Evolutionary conservation across 2,797 vertebrate species (phyloP), one percentile per base, ranked within the genome.

Genomic region (Scyliorhinus canicula): DNA sequence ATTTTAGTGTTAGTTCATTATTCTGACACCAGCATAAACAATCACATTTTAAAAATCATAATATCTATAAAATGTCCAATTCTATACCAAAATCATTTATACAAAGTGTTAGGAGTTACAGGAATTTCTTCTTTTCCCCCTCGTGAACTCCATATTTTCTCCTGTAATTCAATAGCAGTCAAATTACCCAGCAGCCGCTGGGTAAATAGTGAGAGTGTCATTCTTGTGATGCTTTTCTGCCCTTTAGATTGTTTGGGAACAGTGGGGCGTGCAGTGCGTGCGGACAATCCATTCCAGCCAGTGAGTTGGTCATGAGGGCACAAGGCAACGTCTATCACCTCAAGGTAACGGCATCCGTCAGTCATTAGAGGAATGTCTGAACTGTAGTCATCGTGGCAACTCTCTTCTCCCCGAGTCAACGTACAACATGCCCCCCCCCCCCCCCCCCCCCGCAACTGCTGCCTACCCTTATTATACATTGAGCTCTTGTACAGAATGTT

Each of bases 251-350:
- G 99, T 99, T 99, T 97, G 99, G 99, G 95, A 99, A 98, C 97
- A 99, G 99, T 4, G 99, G 99, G 85, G 99, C 99, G 95, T 99
- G 99, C 98, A 99, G 98, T 47, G 99, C 99, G 93, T 99, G 99
- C 94, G 99, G 99, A 97, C 99, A 99, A 98, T 99, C 99, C 93
- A 99, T 99, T 96, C 99, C 99, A 96, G 99, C 99, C 96, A 99
- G 99, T 2, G 99, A 99, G 96, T 98, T 99, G 96, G 99, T 99
- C 97, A 99, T 99, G 99, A 98, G 98, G 97, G 98, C 99, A 86
- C 99, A 99, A 97, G 99, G 99, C 97, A 99, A 99, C 67, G 99
- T 99, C 96, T 99, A 99, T 98, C 99, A 99, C 98, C 98, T 99
- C 97, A 99, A 99, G 99, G 99, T 99, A 98, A 86, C 5, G 0